These are phyloP conservation scores for Allobates femoralis DNA, from an alignment of 2,797 vertebrate species.

Conservation along the genomic window DNA sequence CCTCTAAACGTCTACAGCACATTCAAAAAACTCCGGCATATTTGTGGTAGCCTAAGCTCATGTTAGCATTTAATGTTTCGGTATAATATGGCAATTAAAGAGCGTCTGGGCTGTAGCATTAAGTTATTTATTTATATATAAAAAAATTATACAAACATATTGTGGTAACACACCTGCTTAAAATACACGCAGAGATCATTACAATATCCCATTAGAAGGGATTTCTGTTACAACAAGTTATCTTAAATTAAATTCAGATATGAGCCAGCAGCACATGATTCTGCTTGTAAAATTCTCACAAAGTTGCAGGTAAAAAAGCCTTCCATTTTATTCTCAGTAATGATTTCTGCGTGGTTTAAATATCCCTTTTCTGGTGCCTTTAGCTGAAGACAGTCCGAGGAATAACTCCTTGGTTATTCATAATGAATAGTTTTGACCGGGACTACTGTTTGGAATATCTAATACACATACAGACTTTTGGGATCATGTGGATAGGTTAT, in stretches of 20 bases:
- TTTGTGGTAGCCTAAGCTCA: conserved; percentile 60
- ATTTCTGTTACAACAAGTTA: conserved; percentile 44
- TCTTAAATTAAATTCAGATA: conserved; percentile 27
- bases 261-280: conserved; percentile 43
- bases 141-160: conserved; percentile 60
- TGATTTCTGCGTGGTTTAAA: conserved; percentile 6
- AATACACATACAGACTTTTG: too few species aligned
- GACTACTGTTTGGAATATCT: not conserved
- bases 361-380: not conserved
- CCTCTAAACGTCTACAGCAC: conserved; percentile 53
- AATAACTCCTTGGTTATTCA: not conserved
- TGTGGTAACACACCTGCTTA: conserved; percentile 56
- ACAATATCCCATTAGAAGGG: conserved; percentile 46
- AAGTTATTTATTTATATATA: conserved; percentile 62
- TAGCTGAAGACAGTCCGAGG: not conserved
- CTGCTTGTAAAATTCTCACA: conserved; percentile 49
- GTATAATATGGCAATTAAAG: conserved; percentile 61
- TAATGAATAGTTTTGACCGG: not conserved
- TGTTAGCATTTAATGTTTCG: conserved; percentile 57
- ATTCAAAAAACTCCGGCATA: conserved; percentile 46
- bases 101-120: conserved; percentile 52
- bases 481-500: too few species aligned
- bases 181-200: conserved; percentile 55
- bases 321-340: not conserved
- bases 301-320: not conserved